Conservation (phyloP, 2,113 vertebrate species). For the Nannobrachium achirus region DNA sequence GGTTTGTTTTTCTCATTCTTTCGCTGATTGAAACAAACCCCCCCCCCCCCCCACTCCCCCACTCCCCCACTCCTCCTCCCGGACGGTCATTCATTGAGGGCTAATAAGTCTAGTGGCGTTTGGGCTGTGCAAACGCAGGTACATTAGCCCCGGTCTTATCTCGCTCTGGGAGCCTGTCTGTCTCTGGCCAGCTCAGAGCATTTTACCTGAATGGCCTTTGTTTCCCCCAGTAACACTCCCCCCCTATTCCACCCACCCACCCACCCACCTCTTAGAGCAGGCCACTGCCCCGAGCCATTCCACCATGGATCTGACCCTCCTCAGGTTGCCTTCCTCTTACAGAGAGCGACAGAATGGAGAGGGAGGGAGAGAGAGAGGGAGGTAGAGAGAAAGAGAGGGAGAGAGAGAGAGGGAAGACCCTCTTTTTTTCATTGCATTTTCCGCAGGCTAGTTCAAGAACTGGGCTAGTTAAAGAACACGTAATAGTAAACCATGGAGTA, state of each 20-base stretch:
- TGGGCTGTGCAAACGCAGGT: conserved; percentile 65
- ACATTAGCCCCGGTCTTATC: conserved; percentile 73
- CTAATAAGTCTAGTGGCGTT: conserved; percentile 29
- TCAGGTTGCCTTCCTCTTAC: conserved; percentile 70
- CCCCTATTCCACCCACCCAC: conserved; percentile 3
- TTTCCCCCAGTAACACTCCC: conserved; percentile 65
- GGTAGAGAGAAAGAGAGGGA: neutral
- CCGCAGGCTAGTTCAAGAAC: too few species aligned
- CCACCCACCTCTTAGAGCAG: conserved; percentile 60
- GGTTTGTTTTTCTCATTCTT: conserved; percentile 58
- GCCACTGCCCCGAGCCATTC: conserved; percentile 76
- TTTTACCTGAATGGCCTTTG: conserved; percentile 82
- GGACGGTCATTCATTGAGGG: conserved; percentile 30
- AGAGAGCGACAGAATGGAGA: conserved; percentile 5
- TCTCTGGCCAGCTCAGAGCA: conserved; percentile 59
- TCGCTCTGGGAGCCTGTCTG: conserved; percentile 65
- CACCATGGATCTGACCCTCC: conserved; percentile 68
- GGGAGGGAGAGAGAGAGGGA: neutral
- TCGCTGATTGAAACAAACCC: conserved; percentile 42
- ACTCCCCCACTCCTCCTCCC: conserved; percentile 7
- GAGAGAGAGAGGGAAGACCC: neutral
- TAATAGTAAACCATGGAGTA: too few species aligned
- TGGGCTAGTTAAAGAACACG: too few species aligned
- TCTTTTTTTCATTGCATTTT: too few species aligned
- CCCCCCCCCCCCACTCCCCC: neutral